A percentile compares a stretch with the other conserved stretches of the same genome.
phyloP scores from a whole-genome alignment of 2,113 vertebrate species.

The Cyprinodon tularosa region DNA sequence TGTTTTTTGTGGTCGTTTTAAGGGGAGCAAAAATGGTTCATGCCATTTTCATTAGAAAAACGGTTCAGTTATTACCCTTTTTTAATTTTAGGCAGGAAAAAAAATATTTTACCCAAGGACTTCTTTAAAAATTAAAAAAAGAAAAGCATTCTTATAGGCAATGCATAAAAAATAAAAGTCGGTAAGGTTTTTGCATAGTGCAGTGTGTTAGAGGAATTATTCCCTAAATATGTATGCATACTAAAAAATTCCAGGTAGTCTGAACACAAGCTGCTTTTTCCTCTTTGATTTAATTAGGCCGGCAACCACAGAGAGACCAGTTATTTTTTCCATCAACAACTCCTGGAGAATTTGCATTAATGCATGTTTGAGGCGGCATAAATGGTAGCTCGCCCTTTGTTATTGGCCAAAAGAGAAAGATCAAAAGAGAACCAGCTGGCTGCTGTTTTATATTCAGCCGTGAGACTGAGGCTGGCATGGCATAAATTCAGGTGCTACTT shows the following conservation, averaged over 20 bases:
- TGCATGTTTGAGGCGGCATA: conserved; percentile 38
- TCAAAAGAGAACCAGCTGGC: conserved; percentile 75
- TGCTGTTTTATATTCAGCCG: conserved; percentile 72
- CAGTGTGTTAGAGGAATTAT: background rate
- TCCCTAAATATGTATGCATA: background rate
- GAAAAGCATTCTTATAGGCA: background rate
- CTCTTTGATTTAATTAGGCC: conserved; percentile 26
- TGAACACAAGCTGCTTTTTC: conserved; percentile 8
- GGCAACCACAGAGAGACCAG: conserved; percentile 9
- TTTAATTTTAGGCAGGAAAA: background rate
- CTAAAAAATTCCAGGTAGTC: background rate
- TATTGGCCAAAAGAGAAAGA: conserved; percentile 66
- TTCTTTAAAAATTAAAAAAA: background rate
- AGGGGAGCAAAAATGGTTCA: background rate
- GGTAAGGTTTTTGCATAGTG: background rate
- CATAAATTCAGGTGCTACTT: conserved; percentile 70
- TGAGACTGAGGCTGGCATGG: conserved; percentile 54
- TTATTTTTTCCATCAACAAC: conserved; percentile 32
- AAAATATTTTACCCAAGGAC: background rate
- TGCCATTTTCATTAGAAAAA: no score
- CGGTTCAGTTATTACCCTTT: no score
- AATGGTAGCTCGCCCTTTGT: conserved; percentile 59
- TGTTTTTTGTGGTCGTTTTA: no score
- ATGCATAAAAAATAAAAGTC: background rate
- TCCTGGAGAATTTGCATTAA: conserved; percentile 43